These are phyloP conservation scores for Microdon myrmicae DNA, from an alignment of 2,888 invertebrate genomes.

Conservation along the genomic window DNA sequence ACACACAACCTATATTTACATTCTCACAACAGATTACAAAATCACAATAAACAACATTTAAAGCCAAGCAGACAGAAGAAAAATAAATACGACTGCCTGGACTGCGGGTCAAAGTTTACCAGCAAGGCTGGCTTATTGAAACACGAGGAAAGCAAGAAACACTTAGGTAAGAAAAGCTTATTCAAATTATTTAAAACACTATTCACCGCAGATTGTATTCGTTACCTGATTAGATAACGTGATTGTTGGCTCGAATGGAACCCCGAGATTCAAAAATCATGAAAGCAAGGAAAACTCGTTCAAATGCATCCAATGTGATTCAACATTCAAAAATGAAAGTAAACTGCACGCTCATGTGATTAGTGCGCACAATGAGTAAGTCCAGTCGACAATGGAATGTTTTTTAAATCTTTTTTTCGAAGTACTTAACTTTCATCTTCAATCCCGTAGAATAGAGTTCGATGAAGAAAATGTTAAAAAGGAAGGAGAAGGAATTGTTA, in stretches of 20 bases:
- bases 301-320: constrained; percentile 1
- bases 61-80: not conserved
- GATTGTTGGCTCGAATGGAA: constrained; percentile 9
- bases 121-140: not conserved
- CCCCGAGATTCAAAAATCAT: constrained; percentile 61
- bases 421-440: too few relatives aligned
- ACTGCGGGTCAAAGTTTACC: constrained; percentile 18
- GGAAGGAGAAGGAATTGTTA: constrained; percentile 55
- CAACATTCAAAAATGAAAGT: not conserved
- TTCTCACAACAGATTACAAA: constrained; percentile 18
- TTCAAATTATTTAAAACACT: too few relatives aligned
- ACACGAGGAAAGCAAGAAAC: constrained; percentile 15
- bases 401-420: too few relatives aligned
- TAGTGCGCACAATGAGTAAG: constrained; percentile 7
- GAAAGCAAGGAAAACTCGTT: constrained; percentile 60
- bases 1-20: too few relatives aligned
- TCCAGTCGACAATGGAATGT: not conserved
- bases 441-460: not conserved
- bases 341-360: constrained; percentile 1
- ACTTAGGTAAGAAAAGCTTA: constrained; percentile 17
- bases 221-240: constrained; percentile 49
- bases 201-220: too few relatives aligned
- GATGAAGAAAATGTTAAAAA: constrained; percentile 16
- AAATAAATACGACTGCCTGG: constrained; percentile 15
- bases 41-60: constrained; percentile 9